Evolutionary conservation across 2,797 vertebrate genomes (phyloP).

Genomic region (Danionella dracula): DNA sequence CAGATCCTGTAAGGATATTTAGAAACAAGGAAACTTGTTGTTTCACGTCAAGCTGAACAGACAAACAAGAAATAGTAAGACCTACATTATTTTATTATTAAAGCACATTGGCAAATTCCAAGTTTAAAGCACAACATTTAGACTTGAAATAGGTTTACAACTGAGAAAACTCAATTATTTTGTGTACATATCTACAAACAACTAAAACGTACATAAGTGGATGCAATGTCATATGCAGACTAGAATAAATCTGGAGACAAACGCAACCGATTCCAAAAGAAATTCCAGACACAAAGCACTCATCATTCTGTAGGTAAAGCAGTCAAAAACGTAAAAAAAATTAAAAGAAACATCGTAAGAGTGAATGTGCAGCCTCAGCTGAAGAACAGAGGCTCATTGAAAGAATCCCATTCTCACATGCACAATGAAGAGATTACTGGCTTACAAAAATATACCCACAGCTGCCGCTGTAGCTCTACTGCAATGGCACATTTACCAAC

Average conservation of each 20-base stretch:
- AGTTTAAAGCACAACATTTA: not conserved
- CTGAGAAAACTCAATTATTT: too few species aligned
- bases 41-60: too few species aligned
- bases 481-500: conserved; percentile 20
- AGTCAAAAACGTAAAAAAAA: not conserved
- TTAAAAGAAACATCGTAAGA: not conserved
- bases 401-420: conserved; percentile 43
- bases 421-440: conserved; percentile 37
- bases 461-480: conserved; percentile 31
- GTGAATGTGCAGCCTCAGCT: conserved; percentile 8
- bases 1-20: too few species aligned
- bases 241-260: not conserved
- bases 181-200: conserved; percentile 3
- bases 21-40: too few species aligned
- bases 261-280: not conserved
- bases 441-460: conserved; percentile 68
- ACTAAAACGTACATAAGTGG: not conserved
- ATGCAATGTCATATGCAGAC: not conserved
- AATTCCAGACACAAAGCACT: not conserved
- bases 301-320: not conserved
- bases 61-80: too few species aligned
- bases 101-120: too few species aligned
- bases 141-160: not conserved
- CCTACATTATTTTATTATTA: too few species aligned
- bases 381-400: not conserved